A percentile compares a stretch with the other conserved stretches of the same genome.
Evolutionary conservation across 2,888 invertebrate species (phyloP).

Genomic region (Hipparchia sbordonii): DNA sequence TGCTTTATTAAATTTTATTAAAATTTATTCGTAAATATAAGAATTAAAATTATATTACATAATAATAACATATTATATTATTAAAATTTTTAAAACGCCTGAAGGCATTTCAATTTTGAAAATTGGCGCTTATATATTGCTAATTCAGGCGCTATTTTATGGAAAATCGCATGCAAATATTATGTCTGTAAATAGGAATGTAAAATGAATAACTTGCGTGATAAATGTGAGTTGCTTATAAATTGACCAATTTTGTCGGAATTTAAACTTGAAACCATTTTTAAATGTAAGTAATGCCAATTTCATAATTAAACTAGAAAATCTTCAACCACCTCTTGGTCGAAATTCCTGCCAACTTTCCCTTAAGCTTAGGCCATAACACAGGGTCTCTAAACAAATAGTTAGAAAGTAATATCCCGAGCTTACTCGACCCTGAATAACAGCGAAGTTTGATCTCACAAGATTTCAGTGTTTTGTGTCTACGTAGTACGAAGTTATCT

Average conservation of each 20-base stretch:
- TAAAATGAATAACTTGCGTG: background rate
- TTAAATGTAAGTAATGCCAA: conserved; percentile 5
- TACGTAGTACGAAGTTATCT: too few relatives aligned
- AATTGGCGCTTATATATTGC: conserved; percentile 11
- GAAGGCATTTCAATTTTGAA: conserved; percentile 12
- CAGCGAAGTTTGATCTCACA: too few relatives aligned
- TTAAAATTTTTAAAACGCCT: background rate
- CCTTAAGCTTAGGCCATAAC: conserved; percentile 36
- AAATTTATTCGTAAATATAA: background rate
- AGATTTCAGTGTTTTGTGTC: too few relatives aligned
- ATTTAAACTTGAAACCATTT: conserved; percentile 5
- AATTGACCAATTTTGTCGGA: conserved; percentile 32
- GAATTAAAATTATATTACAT: background rate
- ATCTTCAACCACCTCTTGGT: conserved; percentile 1
- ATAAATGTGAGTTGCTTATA: conserved; percentile 5
- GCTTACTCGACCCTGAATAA: background rate
- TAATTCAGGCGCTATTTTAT: background rate
- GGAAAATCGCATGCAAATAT: conserved; percentile 11
- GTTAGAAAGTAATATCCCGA: conserved; percentile 5
- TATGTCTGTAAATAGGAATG: background rate
- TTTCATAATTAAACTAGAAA: background rate
- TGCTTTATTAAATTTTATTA: background rate
- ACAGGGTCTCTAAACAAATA: conserved; percentile 33
- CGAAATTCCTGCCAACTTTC: conserved; percentile 33
- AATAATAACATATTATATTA: background rate